Evolutionary conservation across 2,888 invertebrate species (phyloP), one percentile per base, ranked within the genome.

Genomic region (Agrenia bidenticulata): DNA sequence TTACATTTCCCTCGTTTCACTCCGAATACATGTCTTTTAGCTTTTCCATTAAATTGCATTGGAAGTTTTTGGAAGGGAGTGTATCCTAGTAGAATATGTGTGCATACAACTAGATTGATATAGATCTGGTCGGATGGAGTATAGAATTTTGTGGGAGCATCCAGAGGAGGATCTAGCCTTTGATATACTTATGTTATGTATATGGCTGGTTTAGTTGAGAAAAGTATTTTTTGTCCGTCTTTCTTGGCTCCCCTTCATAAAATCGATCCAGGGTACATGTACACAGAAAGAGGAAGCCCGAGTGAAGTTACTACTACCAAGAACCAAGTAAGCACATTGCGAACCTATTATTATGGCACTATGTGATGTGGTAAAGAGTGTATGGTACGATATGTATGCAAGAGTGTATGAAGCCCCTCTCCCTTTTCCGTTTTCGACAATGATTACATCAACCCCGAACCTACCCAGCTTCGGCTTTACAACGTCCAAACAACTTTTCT

Each of bases 401-500:
- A 32, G 11, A 4, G 32, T 32, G 32, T 32, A 32, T 32, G 50
- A 59, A 59, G 49, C 50, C 59, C 50, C 51, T 51, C 51, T 51
- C 51, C 61, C 61, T 41, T 61, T 61, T 61, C 39, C 61, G 61
- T 61, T 61, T 53, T 61, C 61, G 53, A 53, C 39, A 61, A 53
- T 51, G 61, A 61, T 61, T 61, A 61, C 61, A 61, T 61, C 61
- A 61, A 53, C 41, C 53, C 61, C 51, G 2, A 51, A 51, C 13
- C 51, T 24, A 23, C 21, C 21, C 21, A 45, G 15, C n/a, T 45
- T 45, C n/a, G 9, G 15, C 4, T n/a, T n/a, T 11, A 19, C 45
- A 45, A 17, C 5, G 15, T 17, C 19, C 45, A 15, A 45, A 17
- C 45, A 19, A 19, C 45, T 45, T 45, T 17, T n/a, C 19, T 39